Conservation (phyloP, 2,888 invertebrate genomes). For the Sipha maydis region DNA sequence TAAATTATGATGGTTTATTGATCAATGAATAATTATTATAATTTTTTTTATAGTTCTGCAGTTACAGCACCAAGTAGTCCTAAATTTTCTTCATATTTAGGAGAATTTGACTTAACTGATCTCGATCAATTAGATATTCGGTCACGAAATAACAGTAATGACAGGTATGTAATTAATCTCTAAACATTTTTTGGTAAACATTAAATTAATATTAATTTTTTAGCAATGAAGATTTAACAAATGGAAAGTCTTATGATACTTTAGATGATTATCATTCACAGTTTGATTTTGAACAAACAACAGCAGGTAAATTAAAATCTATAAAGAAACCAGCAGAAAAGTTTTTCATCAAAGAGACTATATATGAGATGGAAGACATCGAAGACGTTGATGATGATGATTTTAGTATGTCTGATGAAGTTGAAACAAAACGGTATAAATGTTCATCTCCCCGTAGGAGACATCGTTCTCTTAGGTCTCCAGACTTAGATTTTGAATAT, state of each 20-base stretch:
- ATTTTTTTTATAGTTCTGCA: conserved; percentile 20
- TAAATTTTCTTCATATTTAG: conserved; percentile 29
- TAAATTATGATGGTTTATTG: not conserved
- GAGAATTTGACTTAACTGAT: conserved; percentile 51
- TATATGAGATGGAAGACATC: conserved; percentile 52
- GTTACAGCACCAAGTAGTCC: conserved; percentile 54
- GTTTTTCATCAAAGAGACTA: conserved; percentile 51
- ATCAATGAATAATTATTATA: not conserved
- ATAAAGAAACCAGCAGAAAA: conserved; percentile 50
- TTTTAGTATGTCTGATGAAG: conserved; percentile 22
- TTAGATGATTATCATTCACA: conserved; percentile 36
- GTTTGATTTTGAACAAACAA: conserved; percentile 40
- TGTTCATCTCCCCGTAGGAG: conserved; percentile 41
- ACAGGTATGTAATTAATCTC: conserved; percentile 20
- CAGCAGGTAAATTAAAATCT: conserved; percentile 28
- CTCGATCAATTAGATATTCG: conserved; percentile 50
- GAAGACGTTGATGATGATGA: conserved; percentile 43
- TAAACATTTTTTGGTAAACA: not conserved
- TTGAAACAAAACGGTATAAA: conserved; percentile 53
- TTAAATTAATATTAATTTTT: conserved; percentile 24
- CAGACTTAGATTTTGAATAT: conserved; percentile 35
- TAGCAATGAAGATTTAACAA: conserved; percentile 53
- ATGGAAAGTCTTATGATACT: conserved; percentile 30
- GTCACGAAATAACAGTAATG: conserved; percentile 54
- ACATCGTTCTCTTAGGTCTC: conserved; percentile 29